Base-by-base conservation (phyloP, 2,797 vertebrate species). In the Artibeus lituratus region DNA sequence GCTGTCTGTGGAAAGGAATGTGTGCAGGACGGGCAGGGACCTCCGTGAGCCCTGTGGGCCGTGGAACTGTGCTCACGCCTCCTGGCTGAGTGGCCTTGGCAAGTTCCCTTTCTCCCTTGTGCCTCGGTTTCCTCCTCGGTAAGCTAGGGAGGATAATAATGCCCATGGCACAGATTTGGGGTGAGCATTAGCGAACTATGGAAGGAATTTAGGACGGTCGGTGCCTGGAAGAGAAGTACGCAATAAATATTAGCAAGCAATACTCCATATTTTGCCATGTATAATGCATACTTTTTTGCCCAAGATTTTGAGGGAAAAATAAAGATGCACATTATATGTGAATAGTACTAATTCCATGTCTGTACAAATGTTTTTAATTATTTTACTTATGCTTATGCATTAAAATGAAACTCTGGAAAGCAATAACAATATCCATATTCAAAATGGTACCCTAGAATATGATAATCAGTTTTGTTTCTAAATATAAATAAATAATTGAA, bases 1-100 rank as follows among this genome's bases (percentile, higher is more conserved):
- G 7, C 0, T 70, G 10, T 1, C 3, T 0, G 16, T 5, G 42
- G 69, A 9, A 55, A 55, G 67, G 47, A 12, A 10, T 2, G 1
- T 12, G 10, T 22, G 0, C 32, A 18, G 59, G 29, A 4, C 51
- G 2, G 37, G 57, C 72, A 59, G 70, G 73, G 55, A 14, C 29
- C 76, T 0, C 15, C 1, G 10, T 3, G n/a, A n/a, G 53, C 29
- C 72, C 83, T 24, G 12, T 12, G 51, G 73, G 12, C 94, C 14
- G 39, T 19, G 70, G 35, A 21, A 8, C 69, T 29, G 84, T 49
- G 59, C 10, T 51, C 32, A 26, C 0, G 1, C 39, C 19, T 39
- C 1, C 10, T 2, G 5, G 67, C 74, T 74, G 53, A 29, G 10
- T 42, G 72, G 81, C 37, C 73, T 82, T 2, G 3, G 72, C 67